These are phyloP conservation scores for Aplidium turbinatum DNA, from an alignment of 23 tunicate species.

Conservation along the genomic window DNA sequence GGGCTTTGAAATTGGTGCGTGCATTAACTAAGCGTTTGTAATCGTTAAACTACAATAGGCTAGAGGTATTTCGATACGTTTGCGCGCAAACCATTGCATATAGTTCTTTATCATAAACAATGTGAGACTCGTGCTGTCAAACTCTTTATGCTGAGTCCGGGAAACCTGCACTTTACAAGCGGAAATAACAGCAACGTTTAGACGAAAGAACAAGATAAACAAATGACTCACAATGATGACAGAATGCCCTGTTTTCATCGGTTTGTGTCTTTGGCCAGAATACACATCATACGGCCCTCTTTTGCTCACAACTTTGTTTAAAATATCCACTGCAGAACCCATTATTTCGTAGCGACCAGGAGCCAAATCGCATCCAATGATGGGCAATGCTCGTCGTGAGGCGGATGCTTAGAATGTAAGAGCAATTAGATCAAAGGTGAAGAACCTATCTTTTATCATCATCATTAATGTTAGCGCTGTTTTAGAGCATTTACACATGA, in stretches of 20 bases:
- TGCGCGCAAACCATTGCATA: too few relatives aligned
- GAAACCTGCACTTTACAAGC: not conserved
- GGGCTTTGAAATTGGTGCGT: too few relatives aligned
- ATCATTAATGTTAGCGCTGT: too few relatives aligned
- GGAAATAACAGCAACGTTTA: not conserved
- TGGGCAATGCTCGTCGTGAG: conserved; percentile 58
- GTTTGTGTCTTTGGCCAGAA: conserved; percentile 64
- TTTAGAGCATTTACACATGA: too few relatives aligned
- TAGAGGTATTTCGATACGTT: too few relatives aligned
- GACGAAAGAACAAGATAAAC: not conserved
- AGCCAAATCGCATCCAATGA: conserved; percentile 76
- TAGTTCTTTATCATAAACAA: too few relatives aligned
- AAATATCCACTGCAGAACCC: conserved; percentile 70
- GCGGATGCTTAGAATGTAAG: conserved; percentile 34
- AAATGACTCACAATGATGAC: conserved; percentile 40
- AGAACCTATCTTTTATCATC: too few relatives aligned
- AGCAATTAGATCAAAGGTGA: too few relatives aligned
- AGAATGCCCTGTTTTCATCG: conserved; percentile 69
- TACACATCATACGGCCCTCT: conserved; percentile 96
- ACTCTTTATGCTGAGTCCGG: too few relatives aligned
- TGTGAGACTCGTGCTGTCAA: too few relatives aligned
- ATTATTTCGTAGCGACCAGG: conserved; percentile 81
- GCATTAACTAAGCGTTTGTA: too few relatives aligned
- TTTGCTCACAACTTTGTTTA: conserved; percentile 79
- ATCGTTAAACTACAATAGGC: too few relatives aligned